Evolutionary conservation across 2,113 vertebrate species (phyloP), one percentile per base, ranked within the genome.

Genomic region (Cinclus mexicanus): DNA sequence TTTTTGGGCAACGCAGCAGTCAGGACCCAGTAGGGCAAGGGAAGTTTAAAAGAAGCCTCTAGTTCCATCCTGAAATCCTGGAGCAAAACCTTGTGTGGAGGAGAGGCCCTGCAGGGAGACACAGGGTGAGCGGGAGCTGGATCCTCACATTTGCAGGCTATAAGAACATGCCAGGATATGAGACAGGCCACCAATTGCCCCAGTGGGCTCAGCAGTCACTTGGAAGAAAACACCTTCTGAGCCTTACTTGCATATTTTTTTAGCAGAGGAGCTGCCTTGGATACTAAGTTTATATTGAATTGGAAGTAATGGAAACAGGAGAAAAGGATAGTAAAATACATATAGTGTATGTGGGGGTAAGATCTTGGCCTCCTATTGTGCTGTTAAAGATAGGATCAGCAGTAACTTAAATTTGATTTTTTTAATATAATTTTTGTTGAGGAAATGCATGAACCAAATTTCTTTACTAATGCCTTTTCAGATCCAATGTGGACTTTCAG

Each of bases 101-200:
- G 21, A 65, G 23, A 81, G 26, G 16, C 55, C 16, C 31, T 44
- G 28, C 1, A 4, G 35, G 68, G 56, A 21, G 53, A 76, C n/a
- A 29, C 2, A 6, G 42, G 15, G 18, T 0, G 3, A 69, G 47
- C 0, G 0, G 57, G 37, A 80, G 18, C 44, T 78, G 90, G 14
- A 26, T 77, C 35, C 39, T 28, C 2, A 0, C 0, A 6, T 46
- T 79, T 39, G 26, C 26, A 83, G 67, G 37, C 59, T 57, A 3
- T 19, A 55, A 72, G 63, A 67, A 47, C 3, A 2, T 2, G 10
- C 39, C 2, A 9, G 63, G 18, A 39, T 1, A 13, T 0, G 4
- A 21, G 12, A 76, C 25, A 64, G 52, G 50, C 55, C 46, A 78
- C n/a, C 41, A n/a, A 29, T 65, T 42, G 25, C 56, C 84, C n/a